A percentile compares a stretch with the other conserved stretches of the same genome.
Conservation (phyloP, 2,888 invertebrate genomes). For the Cybosia mesomella region DNA sequence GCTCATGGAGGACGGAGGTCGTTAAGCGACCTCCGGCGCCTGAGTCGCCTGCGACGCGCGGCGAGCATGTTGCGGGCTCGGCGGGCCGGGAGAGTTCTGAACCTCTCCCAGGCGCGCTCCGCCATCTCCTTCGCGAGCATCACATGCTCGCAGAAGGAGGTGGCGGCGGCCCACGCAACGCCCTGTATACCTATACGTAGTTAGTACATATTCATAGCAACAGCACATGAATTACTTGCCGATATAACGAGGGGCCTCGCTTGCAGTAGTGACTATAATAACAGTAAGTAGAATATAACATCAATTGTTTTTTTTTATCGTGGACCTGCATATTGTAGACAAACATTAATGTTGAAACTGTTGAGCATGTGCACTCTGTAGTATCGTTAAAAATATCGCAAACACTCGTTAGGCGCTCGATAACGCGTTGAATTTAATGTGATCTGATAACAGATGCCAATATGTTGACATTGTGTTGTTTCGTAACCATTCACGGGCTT, state of each 20-base stretch:
- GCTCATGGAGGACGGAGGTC: too few species aligned
- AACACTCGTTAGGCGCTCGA: slow-evolving; percentile 44
- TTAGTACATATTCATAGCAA: slow-evolving; percentile 9
- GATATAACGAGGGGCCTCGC: slow-evolving; percentile 20
- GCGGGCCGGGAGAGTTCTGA: too few species aligned
- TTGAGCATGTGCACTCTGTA: slow-evolving; percentile 19
- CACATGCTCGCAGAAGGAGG: too few species aligned
- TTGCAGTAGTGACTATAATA: slow-evolving; percentile 13
- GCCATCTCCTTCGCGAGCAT: too few species aligned
- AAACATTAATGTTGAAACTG: slow-evolving; percentile 20
- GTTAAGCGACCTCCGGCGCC: too few species aligned
- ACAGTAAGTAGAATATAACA: slow-evolving; percentile 1
- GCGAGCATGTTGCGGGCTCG: too few species aligned
- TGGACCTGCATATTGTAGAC: slow-evolving; percentile 16
- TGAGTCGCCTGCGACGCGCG: too few species aligned
- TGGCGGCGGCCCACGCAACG: too few species aligned
- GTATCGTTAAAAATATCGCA: slow-evolving; percentile 48
- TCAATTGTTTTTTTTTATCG: slow-evolving; percentile 17
- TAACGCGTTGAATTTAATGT: slow-evolving; percentile 42
- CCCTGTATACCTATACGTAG: too few species aligned
- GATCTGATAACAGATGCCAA: slow-evolving; percentile 48
- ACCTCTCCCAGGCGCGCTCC: too few species aligned
- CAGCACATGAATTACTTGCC: slow-evolving; percentile 8
- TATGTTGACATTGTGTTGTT: slow-evolving; percentile 29
- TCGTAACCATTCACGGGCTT: slow-evolving; percentile 26